Percentiles rank a stretch among this genome's conserved stretches.
phyloP scores from a whole-genome alignment of 2,888 invertebrate species.

The Lumbricus terrestris region DNA sequence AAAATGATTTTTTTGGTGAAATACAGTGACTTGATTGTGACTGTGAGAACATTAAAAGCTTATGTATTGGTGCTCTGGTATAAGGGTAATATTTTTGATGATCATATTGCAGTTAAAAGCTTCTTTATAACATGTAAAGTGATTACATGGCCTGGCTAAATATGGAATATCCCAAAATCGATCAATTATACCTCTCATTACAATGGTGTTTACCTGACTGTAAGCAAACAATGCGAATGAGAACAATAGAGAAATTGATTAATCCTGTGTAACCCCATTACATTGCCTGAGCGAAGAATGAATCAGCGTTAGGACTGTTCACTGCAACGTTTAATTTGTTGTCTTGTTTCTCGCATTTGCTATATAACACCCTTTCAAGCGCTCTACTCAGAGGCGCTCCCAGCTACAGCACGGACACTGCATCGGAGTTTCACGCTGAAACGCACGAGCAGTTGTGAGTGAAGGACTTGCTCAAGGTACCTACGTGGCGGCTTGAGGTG shows the following conservation, averaged over 20 bases:
- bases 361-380: too few relatives aligned
- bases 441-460: too few relatives aligned
- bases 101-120: neutral
- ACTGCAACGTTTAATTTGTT: neutral
- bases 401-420: too few relatives aligned
- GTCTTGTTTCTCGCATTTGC: neutral
- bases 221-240: too few relatives aligned
- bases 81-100: neutral
- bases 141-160: too few relatives aligned
- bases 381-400: too few relatives aligned
- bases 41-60: neutral
- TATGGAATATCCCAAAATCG: too few relatives aligned
- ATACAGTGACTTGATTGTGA: neutral
- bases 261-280: neutral
- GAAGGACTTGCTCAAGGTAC: too few relatives aligned
- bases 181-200: too few relatives aligned
- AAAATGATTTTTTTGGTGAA: neutral
- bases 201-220: too few relatives aligned
- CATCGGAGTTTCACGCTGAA: too few relatives aligned
- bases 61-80: neutral
- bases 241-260: neutral
- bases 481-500: too few relatives aligned
- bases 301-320: neutral
- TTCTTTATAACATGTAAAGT: neutral
- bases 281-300: neutral